A percentile compares a stretch with the other conserved stretches of the same genome.
These are phyloP conservation scores for Stenurella melanura DNA, from an alignment of 2,888 invertebrate genomes.

Conservation along the genomic window DNA sequence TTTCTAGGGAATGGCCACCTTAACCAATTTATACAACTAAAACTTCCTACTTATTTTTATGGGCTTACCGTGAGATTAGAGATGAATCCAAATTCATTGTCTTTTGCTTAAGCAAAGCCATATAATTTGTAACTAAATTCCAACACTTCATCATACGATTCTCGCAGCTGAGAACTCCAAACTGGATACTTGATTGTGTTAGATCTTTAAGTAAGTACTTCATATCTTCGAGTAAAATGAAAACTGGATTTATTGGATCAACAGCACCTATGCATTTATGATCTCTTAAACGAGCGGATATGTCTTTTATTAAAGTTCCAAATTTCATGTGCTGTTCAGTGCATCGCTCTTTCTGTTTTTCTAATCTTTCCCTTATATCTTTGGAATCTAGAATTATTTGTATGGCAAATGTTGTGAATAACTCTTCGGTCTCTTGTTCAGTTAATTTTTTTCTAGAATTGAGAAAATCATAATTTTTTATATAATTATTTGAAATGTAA, in stretches of 20 bases:
- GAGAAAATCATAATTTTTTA: background rate
- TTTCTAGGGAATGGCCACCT: too few species aligned
- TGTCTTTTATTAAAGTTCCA: slow-evolving; percentile 53
- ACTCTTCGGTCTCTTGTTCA: slow-evolving; percentile 54
- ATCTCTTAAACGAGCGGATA: slow-evolving; percentile 56
- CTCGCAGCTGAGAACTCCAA: slow-evolving; percentile 59
- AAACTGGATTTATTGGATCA: slow-evolving; percentile 59
- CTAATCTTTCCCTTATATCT: slow-evolving; percentile 49
- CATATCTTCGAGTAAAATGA: slow-evolving; percentile 58
- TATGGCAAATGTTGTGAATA: slow-evolving; percentile 53
- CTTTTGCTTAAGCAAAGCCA: slow-evolving; percentile 55
- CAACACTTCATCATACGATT: slow-evolving; percentile 58
- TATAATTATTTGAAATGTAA: background rate
- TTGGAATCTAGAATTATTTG: slow-evolving; percentile 51
- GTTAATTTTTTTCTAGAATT: slow-evolving; percentile 46
- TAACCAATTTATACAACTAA: too few species aligned
- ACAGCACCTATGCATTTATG: slow-evolving; percentile 51
- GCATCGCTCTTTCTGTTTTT: slow-evolving; percentile 52
- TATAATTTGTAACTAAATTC: slow-evolving; percentile 60
- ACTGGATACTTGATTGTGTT: slow-evolving; percentile 54
- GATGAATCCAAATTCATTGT: background rate
- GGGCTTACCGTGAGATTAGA: slow-evolving; percentile 8
- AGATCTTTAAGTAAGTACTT: slow-evolving; percentile 54
- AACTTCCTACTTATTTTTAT: background rate
- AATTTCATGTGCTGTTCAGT: slow-evolving; percentile 50